phyloP scores from a whole-genome alignment of 1,140 invertebrate species.

The Aphelinus atriplicis region DNA sequence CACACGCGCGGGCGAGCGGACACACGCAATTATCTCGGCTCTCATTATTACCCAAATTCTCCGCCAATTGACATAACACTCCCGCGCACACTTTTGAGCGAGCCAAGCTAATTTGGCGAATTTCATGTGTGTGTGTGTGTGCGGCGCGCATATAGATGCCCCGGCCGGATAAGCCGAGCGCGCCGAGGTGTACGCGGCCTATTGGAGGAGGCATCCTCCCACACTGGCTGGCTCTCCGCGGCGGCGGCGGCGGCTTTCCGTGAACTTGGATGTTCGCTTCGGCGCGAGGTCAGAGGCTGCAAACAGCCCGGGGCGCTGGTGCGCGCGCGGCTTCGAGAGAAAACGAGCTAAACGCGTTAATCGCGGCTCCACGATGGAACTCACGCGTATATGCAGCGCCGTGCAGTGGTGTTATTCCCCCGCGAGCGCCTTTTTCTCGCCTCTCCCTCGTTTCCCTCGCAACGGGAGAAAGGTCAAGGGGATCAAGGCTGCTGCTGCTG shows the following conservation, averaged over 20 bases:
- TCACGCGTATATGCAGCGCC: slow-evolving; percentile 6
- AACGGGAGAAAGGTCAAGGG: slow-evolving; percentile 34
- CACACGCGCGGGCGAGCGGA: neutral
- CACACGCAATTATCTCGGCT: neutral
- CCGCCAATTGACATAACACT: neutral
- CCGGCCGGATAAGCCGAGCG: too few relatives aligned
- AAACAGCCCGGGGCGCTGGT: neutral
- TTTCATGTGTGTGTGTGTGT: slow-evolving; percentile 7
- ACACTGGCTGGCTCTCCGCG: too few relatives aligned
- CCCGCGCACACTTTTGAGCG: neutral
- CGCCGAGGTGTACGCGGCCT: too few relatives aligned
- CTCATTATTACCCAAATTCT: too few relatives aligned
- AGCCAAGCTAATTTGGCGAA: neutral
- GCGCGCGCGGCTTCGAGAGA: neutral
- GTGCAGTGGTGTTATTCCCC: neutral
- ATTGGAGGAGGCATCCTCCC: too few relatives aligned
- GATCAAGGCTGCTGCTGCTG: slow-evolving; percentile 29
- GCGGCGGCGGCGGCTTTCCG: too few relatives aligned
- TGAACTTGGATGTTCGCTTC: neutral
- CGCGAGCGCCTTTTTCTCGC: slow-evolving; percentile 18
- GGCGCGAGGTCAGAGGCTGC: slow-evolving; percentile 5
- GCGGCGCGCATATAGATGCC: neutral
- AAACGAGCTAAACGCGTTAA: slow-evolving; percentile 30
- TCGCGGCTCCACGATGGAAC: slow-evolving; percentile 27
- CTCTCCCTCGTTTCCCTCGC: slow-evolving; percentile 14